These are phyloP conservation scores for Rhynchomys soricoides DNA, from an alignment of 2,113 vertebrate species.

Conservation along the genomic window DNA sequence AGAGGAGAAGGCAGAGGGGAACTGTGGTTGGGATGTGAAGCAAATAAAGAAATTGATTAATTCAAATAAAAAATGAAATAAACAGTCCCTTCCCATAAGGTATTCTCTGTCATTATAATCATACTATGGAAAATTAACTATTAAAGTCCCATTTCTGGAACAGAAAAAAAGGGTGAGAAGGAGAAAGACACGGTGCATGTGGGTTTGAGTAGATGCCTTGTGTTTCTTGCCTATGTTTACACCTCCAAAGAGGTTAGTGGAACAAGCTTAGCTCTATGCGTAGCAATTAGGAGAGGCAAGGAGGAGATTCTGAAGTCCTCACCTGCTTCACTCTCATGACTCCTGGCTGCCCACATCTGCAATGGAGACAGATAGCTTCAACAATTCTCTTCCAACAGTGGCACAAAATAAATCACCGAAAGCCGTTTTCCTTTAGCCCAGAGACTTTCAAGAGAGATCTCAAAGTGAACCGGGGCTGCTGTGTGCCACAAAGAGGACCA, in stretches of 20 bases:
- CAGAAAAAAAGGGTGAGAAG: not conserved
- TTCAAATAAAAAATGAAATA: not conserved
- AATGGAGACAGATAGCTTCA: not conserved
- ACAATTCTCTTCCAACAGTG: constrained; percentile 42
- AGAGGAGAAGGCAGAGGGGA: not conserved
- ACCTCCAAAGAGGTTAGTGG: not conserved
- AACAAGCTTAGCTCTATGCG: not conserved
- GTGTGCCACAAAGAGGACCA: constrained; percentile 76
- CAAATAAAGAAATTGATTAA: not conserved
- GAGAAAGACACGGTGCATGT: not conserved
- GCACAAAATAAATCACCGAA: constrained; percentile 61
- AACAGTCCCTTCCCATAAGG: no score
- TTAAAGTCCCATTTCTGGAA: not conserved
- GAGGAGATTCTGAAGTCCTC: constrained; percentile 10
- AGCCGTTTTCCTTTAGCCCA: constrained; percentile 58
- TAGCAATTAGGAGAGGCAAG: constrained; percentile 60
- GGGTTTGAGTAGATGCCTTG: not conserved
- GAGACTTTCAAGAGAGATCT: constrained; percentile 76
- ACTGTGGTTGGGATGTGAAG: not conserved
- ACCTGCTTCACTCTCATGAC: not conserved
- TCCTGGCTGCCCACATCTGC: not conserved
- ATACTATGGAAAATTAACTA: not conserved
- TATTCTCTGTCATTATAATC: not conserved
- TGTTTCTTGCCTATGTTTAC: not conserved
- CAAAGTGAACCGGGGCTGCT: constrained; percentile 74